A percentile compares a stretch with the other conserved stretches of the same genome.
These are phyloP conservation scores for Caenorhabditis sp. DNA, from an alignment of 2,888 invertebrate species.

Conservation along the genomic window DNA sequence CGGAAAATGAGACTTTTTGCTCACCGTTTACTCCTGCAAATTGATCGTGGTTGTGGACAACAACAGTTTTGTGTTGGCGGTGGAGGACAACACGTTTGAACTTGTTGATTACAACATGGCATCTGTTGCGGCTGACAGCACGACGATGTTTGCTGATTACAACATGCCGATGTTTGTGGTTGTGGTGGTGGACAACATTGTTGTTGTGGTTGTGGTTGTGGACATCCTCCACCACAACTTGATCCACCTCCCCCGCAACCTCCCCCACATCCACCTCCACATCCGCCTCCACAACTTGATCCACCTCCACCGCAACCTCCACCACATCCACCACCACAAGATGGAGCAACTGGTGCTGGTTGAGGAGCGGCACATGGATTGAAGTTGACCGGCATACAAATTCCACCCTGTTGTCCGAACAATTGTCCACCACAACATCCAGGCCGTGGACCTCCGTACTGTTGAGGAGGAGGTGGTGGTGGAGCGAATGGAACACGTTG, in stretches of 20 bases:
- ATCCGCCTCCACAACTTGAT: constrained; percentile 5
- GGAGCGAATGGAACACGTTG: constrained; percentile 13
- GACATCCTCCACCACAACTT: constrained; percentile 13
- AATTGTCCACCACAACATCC: constrained; percentile 41
- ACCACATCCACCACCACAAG: constrained; percentile 18
- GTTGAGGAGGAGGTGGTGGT: constrained; percentile 1
- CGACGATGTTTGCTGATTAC: constrained; percentile 14
- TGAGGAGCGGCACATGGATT: constrained; percentile 27
- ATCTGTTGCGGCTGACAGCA: constrained; percentile 25
- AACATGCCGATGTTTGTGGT: constrained; percentile 33
- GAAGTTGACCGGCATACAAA: constrained; percentile 42
- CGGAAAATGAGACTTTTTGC: not conserved
- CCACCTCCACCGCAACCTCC: constrained; percentile 15
- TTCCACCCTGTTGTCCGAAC: constrained; percentile 34
- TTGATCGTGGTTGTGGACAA: constrained; percentile 14
- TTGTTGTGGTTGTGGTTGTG: not conserved
- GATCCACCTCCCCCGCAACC: constrained; percentile 17
- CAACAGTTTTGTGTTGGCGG: constrained; percentile 28
- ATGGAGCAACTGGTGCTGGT: constrained; percentile 3
- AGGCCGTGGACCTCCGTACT: not conserved
- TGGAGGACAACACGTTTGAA: constrained; percentile 38
- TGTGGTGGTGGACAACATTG: constrained; percentile 20
- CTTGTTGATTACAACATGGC: constrained; percentile 31
- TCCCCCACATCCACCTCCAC: constrained; percentile 21
- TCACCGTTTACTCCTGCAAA: constrained; percentile 34